Evolutionary conservation across 2,797 vertebrate species (phyloP).

Genomic region (Cichlasoma orientale): DNA sequence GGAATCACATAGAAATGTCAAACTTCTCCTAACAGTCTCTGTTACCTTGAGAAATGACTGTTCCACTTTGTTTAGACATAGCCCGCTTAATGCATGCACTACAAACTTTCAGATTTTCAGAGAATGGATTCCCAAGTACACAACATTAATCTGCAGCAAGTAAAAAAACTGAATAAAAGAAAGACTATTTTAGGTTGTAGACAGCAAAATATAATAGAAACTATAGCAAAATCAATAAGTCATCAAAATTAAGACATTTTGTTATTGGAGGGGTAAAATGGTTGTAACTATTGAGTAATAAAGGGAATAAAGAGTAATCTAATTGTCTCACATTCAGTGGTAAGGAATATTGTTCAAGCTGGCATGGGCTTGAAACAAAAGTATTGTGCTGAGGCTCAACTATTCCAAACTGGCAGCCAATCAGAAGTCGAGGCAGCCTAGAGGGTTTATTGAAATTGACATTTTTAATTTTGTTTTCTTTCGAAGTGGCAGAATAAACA

Average conservation of each 20-base stretch:
- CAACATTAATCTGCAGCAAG: background rate
- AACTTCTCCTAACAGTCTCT: background rate
- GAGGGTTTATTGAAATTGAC: conserved; percentile 35
- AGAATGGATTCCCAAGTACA: background rate
- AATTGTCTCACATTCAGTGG: background rate
- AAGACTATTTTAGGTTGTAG: background rate
- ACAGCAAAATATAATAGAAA: background rate
- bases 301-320: conserved; percentile 11
- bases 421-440: conserved; percentile 27
- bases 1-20: background rate
- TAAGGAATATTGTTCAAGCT: background rate
- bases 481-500: conserved; percentile 49
- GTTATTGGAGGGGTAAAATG: background rate
- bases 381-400: conserved; percentile 12
- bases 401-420: conserved; percentile 25
- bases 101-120: too few species aligned
- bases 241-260: background rate
- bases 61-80: too few species aligned
- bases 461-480: conserved; percentile 45
- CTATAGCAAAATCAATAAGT: too few species aligned
- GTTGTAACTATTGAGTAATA: conserved; percentile 11
- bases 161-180: background rate
- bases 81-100: too few species aligned
- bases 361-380: conserved; percentile 3
- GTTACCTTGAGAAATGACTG: background rate